A percentile compares a stretch with the other conserved stretches of the same genome.
Evolutionary conservation across 2,113 vertebrate species (phyloP).

Genomic region (Dasyornis broadbenti): DNA sequence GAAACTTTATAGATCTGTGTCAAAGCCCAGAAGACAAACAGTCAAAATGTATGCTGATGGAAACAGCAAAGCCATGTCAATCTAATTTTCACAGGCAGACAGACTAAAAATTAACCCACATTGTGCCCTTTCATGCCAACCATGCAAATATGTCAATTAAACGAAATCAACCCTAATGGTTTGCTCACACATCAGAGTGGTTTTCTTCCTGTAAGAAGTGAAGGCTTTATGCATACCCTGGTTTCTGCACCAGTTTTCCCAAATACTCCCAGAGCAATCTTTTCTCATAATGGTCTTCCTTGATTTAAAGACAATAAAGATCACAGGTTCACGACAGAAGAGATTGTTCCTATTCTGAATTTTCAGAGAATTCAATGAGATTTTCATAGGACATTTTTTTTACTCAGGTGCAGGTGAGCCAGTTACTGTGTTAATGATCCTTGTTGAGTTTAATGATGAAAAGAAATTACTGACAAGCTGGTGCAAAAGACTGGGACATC

Average conservation of each 20-base stretch:
- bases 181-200: neutral
- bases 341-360: neutral
- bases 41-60: neutral
- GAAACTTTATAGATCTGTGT: neutral
- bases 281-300: neutral
- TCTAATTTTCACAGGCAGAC: neutral
- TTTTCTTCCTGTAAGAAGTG: neutral
- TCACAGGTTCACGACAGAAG: neutral
- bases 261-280: neutral
- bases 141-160: neutral
- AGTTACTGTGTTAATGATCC: constrained; percentile 22
- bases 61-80: neutral
- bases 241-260: neutral
- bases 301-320: constrained; percentile 44
- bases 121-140: neutral
- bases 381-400: constrained; percentile 19
- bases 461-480: neutral
- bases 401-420: neutral
- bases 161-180: neutral
- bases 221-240: neutral
- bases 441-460: constrained; percentile 46
- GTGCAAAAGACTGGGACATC: constrained; percentile 1
- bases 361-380: constrained; percentile 1
- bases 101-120: neutral
- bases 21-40: neutral